Percentiles rank a stretch among this genome's conserved stretches.
Conservation (phyloP, 2,113 vertebrate species). For the Pristiophorus japonicus region DNA sequence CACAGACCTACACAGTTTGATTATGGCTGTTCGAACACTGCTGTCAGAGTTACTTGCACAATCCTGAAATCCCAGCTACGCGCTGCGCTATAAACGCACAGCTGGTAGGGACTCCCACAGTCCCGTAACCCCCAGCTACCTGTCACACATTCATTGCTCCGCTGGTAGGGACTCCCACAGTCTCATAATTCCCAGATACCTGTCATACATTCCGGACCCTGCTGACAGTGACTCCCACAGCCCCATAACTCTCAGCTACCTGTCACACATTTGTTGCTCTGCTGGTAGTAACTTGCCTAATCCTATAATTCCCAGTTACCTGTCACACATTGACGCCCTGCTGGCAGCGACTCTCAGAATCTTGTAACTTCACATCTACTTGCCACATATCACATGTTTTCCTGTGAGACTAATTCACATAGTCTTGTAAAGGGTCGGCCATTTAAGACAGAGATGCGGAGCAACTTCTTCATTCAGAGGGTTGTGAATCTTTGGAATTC, state of each 20-base stretch:
- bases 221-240: neutral
- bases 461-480: too few species aligned
- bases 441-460: too few species aligned
- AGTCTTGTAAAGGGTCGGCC: neutral
- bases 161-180: neutral
- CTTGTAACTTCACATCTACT: too few species aligned
- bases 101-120: neutral
- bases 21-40: neutral
- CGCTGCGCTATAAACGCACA: neutral
- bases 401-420: neutral
- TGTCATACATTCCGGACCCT: neutral
- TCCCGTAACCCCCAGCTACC: neutral
- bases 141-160: neutral
- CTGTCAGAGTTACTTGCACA: neutral
- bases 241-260: neutral
- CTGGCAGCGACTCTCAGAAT: too few species aligned
- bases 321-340: too few species aligned
- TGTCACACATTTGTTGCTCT: too few species aligned
- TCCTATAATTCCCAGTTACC: too few species aligned
- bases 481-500: too few species aligned
- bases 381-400: too few species aligned
- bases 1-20: neutral
- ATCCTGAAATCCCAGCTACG: neutral
- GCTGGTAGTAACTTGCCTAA: too few species aligned
- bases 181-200: neutral